Base-by-base conservation (phyloP, 2,888 invertebrate species). In the Dascillus cervinus region DNA sequence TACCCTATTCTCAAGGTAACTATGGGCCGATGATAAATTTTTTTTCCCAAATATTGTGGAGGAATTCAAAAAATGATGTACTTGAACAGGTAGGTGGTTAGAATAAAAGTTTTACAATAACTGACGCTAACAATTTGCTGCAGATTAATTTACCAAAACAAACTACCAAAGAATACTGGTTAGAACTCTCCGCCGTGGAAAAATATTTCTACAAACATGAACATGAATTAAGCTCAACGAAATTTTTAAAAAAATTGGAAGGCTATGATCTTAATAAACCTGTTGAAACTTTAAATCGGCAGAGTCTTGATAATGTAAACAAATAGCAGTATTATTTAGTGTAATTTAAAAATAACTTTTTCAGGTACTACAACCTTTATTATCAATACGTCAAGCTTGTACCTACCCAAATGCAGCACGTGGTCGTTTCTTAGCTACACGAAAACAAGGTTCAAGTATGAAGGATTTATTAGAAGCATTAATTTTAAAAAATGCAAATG, bases 111-210 rank as follows among this genome's bases (percentile, higher is more conserved):
- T n/a, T n/a, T n/a, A n/a, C n/a, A 13, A 29, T 4, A 26, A 2
- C 10, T 26, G 1, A 17, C 13, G 10, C 4, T n/a, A n/a, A n/a
- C 29, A 15, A 29, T 23, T 33, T 32, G 9, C 30, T 55, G 55
- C 20, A 70, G 64, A 69, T 83, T 25, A 66, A 72, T 26, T 72
- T 85, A 38, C 83, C 83, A 1, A 60, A 65, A n/a, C 79, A 80
- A 58, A 67, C 67, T 0, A 68, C 73, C 32, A 46, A 68, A 22
- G 56, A 74, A 3, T 74, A 80, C 55, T 70, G 69, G 60, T 52
- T 82, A 22, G 66, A 71, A 21, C 77, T 86, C 51, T 74, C 79
- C n/a, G 77, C 81, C 3, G 71, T 84, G 0, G 85, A 87, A 57
- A 73, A 75, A 37, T 73, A 80, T 44, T 83, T 81, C 53, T 87